These are phyloP conservation scores for Zapornia atra DNA, from an alignment of 2,113 vertebrate species.

Conservation along the genomic window DNA sequence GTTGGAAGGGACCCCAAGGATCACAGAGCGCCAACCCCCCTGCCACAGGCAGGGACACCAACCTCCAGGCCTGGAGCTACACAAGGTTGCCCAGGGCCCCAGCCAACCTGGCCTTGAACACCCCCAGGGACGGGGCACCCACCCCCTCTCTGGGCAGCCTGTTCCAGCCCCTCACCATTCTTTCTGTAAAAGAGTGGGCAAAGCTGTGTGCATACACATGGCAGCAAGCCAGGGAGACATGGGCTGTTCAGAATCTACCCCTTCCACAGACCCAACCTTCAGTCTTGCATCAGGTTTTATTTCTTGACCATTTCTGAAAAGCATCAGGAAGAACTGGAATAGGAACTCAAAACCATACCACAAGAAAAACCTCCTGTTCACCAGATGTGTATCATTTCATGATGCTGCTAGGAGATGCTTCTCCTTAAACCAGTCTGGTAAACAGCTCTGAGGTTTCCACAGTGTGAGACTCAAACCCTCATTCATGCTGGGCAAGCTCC, in stretches of 20 bases:
- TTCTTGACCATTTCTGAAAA: background rate
- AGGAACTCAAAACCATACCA: background rate
- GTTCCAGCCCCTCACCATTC: too few relatives aligned
- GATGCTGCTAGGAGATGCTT: background rate
- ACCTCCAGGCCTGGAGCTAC: too few relatives aligned
- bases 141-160: too few relatives aligned
- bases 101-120: too few relatives aligned
- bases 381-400: rapidly evolving
- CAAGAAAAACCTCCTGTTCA: background rate
- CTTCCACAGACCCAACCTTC: background rate
- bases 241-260: background rate
- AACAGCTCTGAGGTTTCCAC: background rate
- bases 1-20: too few relatives aligned
- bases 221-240: background rate
- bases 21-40: too few relatives aligned
- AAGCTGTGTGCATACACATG: rapidly evolving
- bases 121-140: too few relatives aligned
- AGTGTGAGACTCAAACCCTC: rapidly evolving
- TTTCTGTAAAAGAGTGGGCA: too few relatives aligned
- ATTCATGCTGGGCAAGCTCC: background rate
- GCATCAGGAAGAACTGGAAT: background rate
- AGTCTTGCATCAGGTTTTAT: background rate
- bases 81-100: too few relatives aligned
- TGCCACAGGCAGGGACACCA: too few relatives aligned
- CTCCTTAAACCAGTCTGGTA: background rate